These are phyloP conservation scores for Theristicus caerulescens DNA, from an alignment of 2,113 vertebrate genomes.

Conservation along the genomic window DNA sequence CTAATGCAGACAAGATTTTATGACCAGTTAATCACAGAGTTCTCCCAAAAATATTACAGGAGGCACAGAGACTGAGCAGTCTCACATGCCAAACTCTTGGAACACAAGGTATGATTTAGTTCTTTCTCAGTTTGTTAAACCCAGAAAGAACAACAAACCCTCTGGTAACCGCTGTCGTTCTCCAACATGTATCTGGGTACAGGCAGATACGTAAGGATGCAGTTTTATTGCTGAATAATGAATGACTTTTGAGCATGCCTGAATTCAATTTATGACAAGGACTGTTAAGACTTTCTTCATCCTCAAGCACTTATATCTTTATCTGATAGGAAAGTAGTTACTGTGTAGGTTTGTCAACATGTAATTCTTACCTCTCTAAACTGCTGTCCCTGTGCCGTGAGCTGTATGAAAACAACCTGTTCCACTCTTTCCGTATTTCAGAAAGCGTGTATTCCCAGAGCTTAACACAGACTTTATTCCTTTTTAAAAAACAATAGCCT, in stretches of 20 bases:
- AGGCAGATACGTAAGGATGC: not conserved
- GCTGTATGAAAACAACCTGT: not conserved
- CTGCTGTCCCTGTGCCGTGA: not conserved
- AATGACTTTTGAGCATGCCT: not conserved
- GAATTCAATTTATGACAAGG: not conserved
- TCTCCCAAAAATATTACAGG: not conserved
- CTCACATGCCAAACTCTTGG: not conserved
- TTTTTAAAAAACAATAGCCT: constrained; percentile 45
- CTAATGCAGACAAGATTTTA: not conserved
- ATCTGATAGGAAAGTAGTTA: not conserved
- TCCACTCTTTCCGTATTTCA: constrained; percentile 21
- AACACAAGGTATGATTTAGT: not conserved
- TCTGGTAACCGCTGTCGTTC: not conserved
- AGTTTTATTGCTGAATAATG: not conserved
- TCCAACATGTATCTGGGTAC: not conserved
- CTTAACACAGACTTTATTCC: constrained; percentile 21
- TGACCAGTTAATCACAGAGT: not conserved
- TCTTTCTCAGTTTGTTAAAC: not conserved
- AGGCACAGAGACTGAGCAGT: not conserved
- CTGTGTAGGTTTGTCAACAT: not conserved
- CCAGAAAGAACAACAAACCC: not conserved
- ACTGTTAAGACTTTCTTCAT: not conserved
- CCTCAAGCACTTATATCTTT: not conserved
- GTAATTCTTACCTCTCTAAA: constrained; percentile 2
- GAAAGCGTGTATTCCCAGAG: constrained; percentile 2